Conservation (phyloP, 2,797 vertebrate species). For the Enteromius thamalakanensis region DNA sequence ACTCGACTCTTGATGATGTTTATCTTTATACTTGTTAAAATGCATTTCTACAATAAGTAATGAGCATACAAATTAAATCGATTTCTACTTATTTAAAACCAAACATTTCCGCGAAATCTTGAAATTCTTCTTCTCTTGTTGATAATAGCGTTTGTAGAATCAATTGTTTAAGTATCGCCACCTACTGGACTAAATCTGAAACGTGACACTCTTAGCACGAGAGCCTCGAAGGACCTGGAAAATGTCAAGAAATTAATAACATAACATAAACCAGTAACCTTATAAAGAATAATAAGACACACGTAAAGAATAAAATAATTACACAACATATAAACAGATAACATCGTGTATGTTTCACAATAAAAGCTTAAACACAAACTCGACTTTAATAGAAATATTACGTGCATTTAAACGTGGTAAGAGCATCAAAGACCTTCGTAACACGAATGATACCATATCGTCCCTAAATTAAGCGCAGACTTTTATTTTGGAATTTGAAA, state of each 20-base stretch:
- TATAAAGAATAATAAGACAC: background rate
- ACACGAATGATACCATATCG: background rate
- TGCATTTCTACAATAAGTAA: background rate
- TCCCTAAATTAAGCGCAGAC: background rate
- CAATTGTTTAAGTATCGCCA: background rate
- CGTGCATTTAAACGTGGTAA: background rate
- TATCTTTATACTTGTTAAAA: conserved; percentile 26
- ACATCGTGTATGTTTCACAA: background rate
- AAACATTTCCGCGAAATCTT: conserved; percentile 51
- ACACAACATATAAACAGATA: background rate
- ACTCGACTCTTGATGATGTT: background rate
- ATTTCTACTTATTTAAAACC: conserved; percentile 32
- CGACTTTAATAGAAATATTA: background rate
- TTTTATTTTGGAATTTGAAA: conserved; percentile 48
- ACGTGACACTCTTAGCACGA: background rate
- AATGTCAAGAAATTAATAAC: background rate
- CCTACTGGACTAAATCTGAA: conserved; percentile 13
- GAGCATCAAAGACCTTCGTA: no score
- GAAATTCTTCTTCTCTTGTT: conserved; percentile 30
- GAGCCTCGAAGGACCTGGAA: background rate
- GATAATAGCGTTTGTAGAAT: background rate
- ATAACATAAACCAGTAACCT: background rate
- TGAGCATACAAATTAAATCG: background rate
- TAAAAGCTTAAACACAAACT: background rate
- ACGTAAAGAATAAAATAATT: background rate